Base-by-base conservation (phyloP, 2,113 vertebrate species). In the Pseudolaguvia tuberculata region DNA sequence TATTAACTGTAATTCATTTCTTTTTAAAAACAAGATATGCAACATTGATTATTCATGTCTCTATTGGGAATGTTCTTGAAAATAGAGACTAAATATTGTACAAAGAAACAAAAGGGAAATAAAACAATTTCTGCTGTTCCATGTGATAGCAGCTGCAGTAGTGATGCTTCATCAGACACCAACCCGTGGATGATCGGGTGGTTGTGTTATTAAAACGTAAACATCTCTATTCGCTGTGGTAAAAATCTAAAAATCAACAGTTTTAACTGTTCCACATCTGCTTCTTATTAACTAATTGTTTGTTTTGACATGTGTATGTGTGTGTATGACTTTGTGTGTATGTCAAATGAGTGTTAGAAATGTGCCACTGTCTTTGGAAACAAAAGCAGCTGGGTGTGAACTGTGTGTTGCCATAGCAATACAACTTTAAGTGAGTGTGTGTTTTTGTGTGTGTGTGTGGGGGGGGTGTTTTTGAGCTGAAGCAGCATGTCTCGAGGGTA, bases 371-470 rank as follows among this genome's bases (percentile, higher is more conserved):
- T 39, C n/a, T 59, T 48, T 51, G 27, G 3, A 61, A 11, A 27
- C 12, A 23, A n/a, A 39, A 61, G 61, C 45, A 73, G 57, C 23
- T 5, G 10, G 21, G 20, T 69, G 53, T 51, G 42, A 48, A 27
- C 63, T 35, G 42, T 59, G 57, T 62, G 50, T 65, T 70, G 62
- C 35, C 48, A 70, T 70, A 29, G 56, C 14, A 3, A 70, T 61
- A 25, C 14, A 51, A n/a, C 29, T 31, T 82, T 63, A n/a, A n/a
- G n/a, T 81, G 58, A 77, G 35, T 62, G 25, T 73, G 14, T 17
- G 56, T 61, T 29, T 20, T 17, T 12, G 29, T 12, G 5, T 39
- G 62, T 25, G 61, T 21, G 39, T 77, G 39, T 9, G 39, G 53
- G 80, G 72, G 76, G 69, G 78, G 31, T 65, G 42, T 50, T 50